Conservation (phyloP, 64 coral and sea anemone genomes). For the Pachyseris speciosa region DNA sequence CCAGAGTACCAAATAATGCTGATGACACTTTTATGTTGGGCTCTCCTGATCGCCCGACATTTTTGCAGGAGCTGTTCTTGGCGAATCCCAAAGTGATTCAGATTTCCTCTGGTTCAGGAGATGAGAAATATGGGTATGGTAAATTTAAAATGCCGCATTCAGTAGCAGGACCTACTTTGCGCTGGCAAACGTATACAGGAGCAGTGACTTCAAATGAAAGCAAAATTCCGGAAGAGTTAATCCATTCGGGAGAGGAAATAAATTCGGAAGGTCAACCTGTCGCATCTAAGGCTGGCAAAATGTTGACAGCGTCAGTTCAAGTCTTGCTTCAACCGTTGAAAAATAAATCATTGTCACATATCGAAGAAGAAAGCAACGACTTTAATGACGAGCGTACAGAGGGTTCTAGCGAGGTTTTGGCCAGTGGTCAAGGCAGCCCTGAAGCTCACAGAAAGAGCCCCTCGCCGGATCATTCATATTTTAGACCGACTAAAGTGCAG, state of each 20-base stretch:
- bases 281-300: neutral
- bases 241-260: neutral
- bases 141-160: neutral
- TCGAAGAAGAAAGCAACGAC: neutral
- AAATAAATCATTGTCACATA: neutral
- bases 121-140: neutral
- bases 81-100: neutral
- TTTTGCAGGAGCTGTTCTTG: neutral
- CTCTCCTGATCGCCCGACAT: neutral
- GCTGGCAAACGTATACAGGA: neutral
- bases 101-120: slow-evolving; percentile 4
- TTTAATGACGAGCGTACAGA: neutral
- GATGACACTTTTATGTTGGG: neutral
- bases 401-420: neutral
- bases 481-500: neutral
- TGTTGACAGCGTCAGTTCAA: neutral
- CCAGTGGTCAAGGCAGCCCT: neutral
- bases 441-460: neutral
- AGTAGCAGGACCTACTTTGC: neutral
- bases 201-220: neutral
- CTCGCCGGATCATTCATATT: neutral
- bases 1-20: neutral
- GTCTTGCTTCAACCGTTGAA: neutral
- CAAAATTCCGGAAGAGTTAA: neutral
- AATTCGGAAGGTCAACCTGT: neutral